phyloP scores from a whole-genome alignment of 2,888 invertebrate genomes.

The Falcaria lacertinaria region DNA sequence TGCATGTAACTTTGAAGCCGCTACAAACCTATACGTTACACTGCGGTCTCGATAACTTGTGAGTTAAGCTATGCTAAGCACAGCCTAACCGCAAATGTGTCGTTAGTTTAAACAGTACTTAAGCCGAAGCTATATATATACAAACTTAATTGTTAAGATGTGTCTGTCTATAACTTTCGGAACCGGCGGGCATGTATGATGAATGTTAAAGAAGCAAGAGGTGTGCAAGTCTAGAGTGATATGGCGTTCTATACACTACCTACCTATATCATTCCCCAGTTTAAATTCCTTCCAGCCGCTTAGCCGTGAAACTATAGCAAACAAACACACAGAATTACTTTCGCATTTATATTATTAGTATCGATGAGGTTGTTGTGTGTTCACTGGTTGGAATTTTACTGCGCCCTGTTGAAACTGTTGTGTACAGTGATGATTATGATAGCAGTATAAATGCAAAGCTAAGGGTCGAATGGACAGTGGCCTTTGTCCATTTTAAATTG shows the following conservation, averaged over 20 bases:
- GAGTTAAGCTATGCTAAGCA: neutral
- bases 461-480: conserved; percentile 28
- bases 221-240: too few relatives aligned
- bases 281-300: too few relatives aligned
- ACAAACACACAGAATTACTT: too few relatives aligned
- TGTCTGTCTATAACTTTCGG: conserved; percentile 7
- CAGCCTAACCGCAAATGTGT: neutral
- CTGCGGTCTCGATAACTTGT: neutral
- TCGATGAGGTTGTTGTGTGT: too few relatives aligned
- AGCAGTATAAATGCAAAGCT: conserved; percentile 41
- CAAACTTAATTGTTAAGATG: too few relatives aligned
- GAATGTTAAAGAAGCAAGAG: too few relatives aligned
- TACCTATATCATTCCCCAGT: too few relatives aligned
- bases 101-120: neutral
- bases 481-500: conserved; percentile 75
- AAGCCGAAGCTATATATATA: neutral
- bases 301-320: too few relatives aligned
- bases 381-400: neutral
- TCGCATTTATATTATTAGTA: too few relatives aligned
- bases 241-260: too few relatives aligned
- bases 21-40: neutral
- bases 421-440: conserved; percentile 17
- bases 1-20: too few relatives aligned
- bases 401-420: conserved; percentile 6
- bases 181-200: too few relatives aligned